These are phyloP conservation scores for Diplodus puntazzo DNA, from an alignment of 2,797 vertebrate species.

Conservation along the genomic window DNA sequence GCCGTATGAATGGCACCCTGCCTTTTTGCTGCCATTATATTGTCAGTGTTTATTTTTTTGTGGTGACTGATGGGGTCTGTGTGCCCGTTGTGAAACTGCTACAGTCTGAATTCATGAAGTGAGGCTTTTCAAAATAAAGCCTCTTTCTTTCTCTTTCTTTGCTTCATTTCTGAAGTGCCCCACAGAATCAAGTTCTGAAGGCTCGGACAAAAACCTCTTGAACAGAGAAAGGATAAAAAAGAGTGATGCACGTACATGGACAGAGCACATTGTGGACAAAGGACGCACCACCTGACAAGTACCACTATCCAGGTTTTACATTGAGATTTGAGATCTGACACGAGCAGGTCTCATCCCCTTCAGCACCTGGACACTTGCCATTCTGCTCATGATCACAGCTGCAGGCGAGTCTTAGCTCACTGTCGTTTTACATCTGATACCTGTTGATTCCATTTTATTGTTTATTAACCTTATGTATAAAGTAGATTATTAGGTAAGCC, in stretches of 20 bases:
- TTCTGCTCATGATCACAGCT: background rate
- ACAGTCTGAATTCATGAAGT: background rate
- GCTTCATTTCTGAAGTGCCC: background rate
- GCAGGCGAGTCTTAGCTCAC: background rate
- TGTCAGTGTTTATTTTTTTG: too few species aligned
- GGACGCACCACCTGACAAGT: conserved; percentile 1
- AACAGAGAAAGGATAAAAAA: background rate
- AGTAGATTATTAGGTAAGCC: too few species aligned
- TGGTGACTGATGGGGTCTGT: background rate
- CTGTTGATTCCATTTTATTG: background rate
- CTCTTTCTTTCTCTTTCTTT: background rate
- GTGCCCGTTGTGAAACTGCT: background rate
- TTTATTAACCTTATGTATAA: background rate
- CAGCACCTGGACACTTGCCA: background rate
- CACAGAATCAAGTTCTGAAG: background rate
- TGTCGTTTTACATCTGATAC: background rate
- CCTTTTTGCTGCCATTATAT: too few species aligned
- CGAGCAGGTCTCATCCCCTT: background rate
- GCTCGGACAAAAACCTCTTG: background rate
- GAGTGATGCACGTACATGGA: background rate
- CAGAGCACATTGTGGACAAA: background rate
- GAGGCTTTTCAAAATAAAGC: background rate
- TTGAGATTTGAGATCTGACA: background rate
- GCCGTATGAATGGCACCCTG: too few species aligned
- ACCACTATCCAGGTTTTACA: too few species aligned